Evolutionary conservation across 2,797 vertebrate species (phyloP).

Genomic region (Nyctalus aviator): DNA sequence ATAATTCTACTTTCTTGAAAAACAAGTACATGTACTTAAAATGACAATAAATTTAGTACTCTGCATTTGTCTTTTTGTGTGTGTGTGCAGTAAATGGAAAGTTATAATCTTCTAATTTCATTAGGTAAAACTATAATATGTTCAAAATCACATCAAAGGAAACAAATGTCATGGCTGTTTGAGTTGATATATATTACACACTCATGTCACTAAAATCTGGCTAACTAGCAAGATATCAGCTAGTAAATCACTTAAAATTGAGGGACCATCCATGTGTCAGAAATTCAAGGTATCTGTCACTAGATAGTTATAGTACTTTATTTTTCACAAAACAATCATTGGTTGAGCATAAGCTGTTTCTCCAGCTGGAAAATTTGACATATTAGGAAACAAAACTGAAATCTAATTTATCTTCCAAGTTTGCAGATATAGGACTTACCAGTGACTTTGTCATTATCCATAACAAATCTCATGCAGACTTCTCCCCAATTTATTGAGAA

Average conservation of each 20-base stretch:
- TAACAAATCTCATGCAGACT: not conserved
- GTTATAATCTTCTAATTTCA: not conserved
- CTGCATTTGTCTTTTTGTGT: not conserved
- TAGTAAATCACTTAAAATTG: not conserved
- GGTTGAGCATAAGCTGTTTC: not conserved
- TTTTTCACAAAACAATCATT: not conserved
- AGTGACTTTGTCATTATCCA: not conserved
- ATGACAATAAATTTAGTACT: not conserved
- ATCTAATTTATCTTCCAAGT: not conserved
- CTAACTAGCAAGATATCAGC: not conserved
- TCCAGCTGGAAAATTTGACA: not conserved
- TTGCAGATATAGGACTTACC: not conserved
- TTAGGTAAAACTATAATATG: not conserved
- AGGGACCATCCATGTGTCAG: not conserved
- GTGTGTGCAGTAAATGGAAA: not conserved
- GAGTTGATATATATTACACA: not conserved
- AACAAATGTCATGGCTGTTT: not conserved
- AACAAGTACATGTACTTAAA: not conserved
- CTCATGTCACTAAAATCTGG: not conserved
- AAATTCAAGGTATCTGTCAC: not conserved
- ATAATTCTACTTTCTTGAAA: conserved; percentile 10
- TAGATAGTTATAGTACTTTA: not conserved
- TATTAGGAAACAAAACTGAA: not conserved
- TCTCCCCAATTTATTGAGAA: not conserved
- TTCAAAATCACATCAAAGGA: conserved; percentile 5